phyloP scores from a whole-genome alignment of 2,113 vertebrate species.

The Australoheros scitulus region DNA sequence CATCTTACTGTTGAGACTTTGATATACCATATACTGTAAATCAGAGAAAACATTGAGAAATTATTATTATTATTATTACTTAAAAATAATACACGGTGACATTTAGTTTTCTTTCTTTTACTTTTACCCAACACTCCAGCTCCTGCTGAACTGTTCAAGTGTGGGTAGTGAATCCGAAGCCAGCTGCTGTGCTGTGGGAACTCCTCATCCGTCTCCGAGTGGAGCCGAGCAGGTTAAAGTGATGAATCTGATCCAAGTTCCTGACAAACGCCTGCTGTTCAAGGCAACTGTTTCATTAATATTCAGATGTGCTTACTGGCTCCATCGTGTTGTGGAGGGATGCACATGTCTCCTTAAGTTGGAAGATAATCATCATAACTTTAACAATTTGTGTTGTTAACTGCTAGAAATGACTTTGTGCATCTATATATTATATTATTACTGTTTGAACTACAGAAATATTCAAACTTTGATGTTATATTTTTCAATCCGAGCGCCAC shows the following conservation, averaged over 20 bases:
- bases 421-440: slow-evolving; percentile 17
- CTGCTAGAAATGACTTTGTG: background rate
- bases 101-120: background rate
- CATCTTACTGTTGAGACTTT: background rate
- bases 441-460: background rate
- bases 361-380: slow-evolving; percentile 60
- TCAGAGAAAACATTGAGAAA: background rate
- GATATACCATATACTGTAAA: background rate
- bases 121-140: background rate
- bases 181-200: slow-evolving; percentile 55
- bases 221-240: slow-evolving; percentile 64
- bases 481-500: background rate
- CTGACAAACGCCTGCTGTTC: slow-evolving; percentile 79
- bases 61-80: background rate
- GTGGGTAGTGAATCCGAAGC: slow-evolving; percentile 13
- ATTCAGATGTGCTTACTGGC: slow-evolving; percentile 68
- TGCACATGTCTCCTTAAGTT: slow-evolving; percentile 41
- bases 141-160: slow-evolving; percentile 20
- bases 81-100: background rate
- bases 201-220: slow-evolving; percentile 59
- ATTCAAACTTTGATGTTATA: background rate
- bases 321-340: slow-evolving; percentile 16
- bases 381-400: slow-evolving; percentile 29
- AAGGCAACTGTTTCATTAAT: slow-evolving; percentile 74
- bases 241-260: slow-evolving; percentile 71